These are phyloP conservation scores for Phrynocephalus guinanensis DNA, from an alignment of 2,797 vertebrate genomes.

Conservation along the genomic window DNA sequence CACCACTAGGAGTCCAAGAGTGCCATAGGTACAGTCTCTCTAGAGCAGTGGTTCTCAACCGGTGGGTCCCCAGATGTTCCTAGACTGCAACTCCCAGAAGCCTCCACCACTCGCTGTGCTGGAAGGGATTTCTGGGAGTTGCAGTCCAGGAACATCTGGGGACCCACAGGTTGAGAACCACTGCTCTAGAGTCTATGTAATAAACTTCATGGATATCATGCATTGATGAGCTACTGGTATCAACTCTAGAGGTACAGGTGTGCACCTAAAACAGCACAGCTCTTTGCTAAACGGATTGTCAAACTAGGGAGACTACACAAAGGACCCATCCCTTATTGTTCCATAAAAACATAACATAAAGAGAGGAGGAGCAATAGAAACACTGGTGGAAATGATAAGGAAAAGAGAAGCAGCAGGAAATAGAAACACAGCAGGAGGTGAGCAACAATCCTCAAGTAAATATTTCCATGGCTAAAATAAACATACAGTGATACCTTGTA, in stretches of 20 bases:
- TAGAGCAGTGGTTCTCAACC: no score
- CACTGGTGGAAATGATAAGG: not conserved
- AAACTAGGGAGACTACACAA: not conserved
- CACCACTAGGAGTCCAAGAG: not conserved
- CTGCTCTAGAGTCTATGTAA: not conserved
- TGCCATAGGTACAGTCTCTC: not conserved
- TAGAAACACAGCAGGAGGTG: not conserved
- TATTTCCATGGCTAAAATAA: constrained; percentile 3
- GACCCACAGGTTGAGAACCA: no score
- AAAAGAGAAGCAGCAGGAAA: not conserved
- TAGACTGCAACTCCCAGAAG: no score
- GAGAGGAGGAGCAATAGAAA: not conserved
- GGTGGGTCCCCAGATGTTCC: no score
- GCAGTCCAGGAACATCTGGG: no score
- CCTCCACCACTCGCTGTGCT: no score
- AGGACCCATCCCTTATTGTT: not conserved
- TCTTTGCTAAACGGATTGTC: not conserved
- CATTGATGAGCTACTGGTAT: not conserved
- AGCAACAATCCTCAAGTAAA: not conserved
- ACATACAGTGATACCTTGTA: not conserved
- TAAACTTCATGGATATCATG: not conserved
- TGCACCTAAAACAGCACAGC: not conserved
- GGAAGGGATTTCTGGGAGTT: no score
- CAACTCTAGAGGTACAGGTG: not conserved
- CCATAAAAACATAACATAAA: not conserved